These are phyloP conservation scores for Megalops cyprinoides DNA, from an alignment of 2,797 vertebrate genomes.

Conservation along the genomic window DNA sequence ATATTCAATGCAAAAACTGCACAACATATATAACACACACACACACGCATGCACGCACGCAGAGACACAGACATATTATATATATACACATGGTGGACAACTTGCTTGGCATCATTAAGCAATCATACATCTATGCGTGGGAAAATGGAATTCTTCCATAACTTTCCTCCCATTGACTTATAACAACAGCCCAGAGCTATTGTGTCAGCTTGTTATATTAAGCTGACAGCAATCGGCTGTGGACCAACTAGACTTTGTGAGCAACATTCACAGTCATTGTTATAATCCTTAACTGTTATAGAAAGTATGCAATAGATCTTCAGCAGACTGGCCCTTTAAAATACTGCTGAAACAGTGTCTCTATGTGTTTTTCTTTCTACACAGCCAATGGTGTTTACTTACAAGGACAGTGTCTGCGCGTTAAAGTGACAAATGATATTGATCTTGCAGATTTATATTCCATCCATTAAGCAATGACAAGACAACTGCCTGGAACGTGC, in stretches of 20 bases:
- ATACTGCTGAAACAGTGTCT: neutral
- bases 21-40: no score
- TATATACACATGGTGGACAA: no score
- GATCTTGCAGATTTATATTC: neutral
- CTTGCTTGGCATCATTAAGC: no score
- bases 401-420: neutral
- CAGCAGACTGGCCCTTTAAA: neutral
- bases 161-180: no score
- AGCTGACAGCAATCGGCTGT: no score
- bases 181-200: no score
- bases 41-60: no score
- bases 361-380: neutral
- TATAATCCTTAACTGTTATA: slow-evolving; percentile 1
- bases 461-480: neutral
- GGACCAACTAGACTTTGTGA: no score
- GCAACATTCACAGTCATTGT: neutral
- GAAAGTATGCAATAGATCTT: neutral
- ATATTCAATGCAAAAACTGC: neutral
- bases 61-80: no score
- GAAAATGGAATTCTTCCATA: no score
- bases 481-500: neutral
- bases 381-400: neutral
- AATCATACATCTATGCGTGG: no score
- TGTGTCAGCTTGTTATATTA: no score
- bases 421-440: neutral